Evolutionary conservation across 2,113 vertebrate species (phyloP).

Genomic region (Struthio camelus): DNA sequence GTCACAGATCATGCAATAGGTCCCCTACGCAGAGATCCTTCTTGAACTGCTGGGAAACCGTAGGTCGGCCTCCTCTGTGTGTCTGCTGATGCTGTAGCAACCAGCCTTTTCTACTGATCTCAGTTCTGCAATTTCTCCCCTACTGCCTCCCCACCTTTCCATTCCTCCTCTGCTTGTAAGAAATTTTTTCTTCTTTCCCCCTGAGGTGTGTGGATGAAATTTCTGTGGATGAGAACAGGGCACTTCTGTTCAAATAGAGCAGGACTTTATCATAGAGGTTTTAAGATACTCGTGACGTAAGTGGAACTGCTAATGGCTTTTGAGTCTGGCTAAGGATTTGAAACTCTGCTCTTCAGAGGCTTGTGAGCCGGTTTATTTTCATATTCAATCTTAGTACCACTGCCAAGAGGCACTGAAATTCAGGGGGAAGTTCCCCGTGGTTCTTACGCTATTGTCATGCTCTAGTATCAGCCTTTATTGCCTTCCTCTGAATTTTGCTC

Average conservation of each 20-base stretch:
- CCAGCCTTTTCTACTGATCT: neutral
- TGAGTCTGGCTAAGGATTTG: neutral
- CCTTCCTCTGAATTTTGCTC: slow-evolving; percentile 38
- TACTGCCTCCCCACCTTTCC: neutral
- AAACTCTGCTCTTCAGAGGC: neutral
- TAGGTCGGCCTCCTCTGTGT: neutral
- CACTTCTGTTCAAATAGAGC: neutral
- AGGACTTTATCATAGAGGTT: neutral
- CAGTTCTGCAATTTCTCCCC: neutral
- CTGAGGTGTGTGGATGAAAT: neutral
- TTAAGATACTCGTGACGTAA: neutral
- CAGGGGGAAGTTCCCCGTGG: neutral
- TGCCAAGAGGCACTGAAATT: neutral
- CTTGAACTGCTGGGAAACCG: neutral
- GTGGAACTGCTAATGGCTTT: neutral
- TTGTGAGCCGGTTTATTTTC: neutral
- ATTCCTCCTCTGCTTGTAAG: neutral
- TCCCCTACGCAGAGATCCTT: neutral
- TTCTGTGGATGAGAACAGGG: neutral
- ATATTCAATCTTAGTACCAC: neutral
- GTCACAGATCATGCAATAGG: neutral
- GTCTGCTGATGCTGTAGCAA: neutral
- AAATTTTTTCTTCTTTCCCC: neutral
- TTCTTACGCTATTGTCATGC: neutral
- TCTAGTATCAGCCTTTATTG: neutral